Percentiles rank a stretch among this genome's conserved stretches.
These are phyloP conservation scores for Pseudomyrmex pallidus DNA, from an alignment of 1,140 invertebrate species.

Conservation along the genomic window DNA sequence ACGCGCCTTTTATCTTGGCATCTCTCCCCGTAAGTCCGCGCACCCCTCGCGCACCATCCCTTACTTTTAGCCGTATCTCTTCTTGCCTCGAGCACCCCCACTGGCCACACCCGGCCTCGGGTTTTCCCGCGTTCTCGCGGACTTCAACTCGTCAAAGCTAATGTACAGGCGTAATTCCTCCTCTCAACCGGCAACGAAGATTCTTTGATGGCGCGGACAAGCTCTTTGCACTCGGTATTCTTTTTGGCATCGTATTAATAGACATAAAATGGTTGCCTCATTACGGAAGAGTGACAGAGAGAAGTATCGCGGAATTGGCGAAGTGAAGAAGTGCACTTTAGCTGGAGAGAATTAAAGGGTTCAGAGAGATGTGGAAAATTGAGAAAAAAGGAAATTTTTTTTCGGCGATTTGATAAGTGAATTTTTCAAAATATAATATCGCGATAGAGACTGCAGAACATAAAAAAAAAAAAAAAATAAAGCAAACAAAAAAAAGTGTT, in stretches of 20 bases:
- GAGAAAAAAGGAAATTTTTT: constrained; percentile 13
- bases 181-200: constrained; percentile 20
- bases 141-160: constrained; percentile 53
- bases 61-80: constrained; percentile 42
- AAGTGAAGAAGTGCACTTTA: constrained; percentile 9
- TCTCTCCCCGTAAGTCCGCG: not conserved
- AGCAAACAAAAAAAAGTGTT: not conserved
- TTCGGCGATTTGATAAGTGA: not conserved
- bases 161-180: constrained; percentile 41
- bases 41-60: not conserved
- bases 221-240: constrained; percentile 19
- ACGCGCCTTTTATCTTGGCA: constrained; percentile 66
- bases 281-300: not conserved
- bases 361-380: not conserved
- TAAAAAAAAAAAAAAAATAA: not conserved
- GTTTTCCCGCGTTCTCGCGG: constrained; percentile 9
- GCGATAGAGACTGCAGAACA: not conserved
- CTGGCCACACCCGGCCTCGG: constrained; percentile 24
- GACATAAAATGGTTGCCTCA: constrained; percentile 39
- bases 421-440: not conserved
- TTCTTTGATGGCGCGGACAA: constrained; percentile 30
- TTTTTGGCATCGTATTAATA: constrained; percentile 47
- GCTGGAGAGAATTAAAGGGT: constrained; percentile 8
- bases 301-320: not conserved
- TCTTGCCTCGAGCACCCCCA: constrained; percentile 32